A percentile compares a stretch with the other conserved stretches of the same genome.
Evolutionary conservation across 2,888 invertebrate genomes (phyloP).

Genomic region (Chrysina gloriosa): DNA sequence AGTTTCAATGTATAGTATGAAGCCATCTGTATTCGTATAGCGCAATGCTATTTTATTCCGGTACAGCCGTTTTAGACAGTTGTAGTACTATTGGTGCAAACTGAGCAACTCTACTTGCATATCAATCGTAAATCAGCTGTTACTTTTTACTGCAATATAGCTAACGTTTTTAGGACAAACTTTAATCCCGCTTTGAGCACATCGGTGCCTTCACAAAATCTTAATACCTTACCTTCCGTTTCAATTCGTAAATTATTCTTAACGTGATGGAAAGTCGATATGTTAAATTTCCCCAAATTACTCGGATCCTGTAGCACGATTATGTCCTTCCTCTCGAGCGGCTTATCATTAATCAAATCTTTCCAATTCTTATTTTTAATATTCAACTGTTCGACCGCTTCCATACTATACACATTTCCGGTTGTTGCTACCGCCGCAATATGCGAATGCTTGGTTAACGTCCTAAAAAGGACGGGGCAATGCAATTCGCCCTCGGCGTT

Average conservation of each 20-base stretch:
- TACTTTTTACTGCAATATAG: no score
- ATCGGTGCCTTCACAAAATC: no score
- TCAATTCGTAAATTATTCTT: conserved; percentile 90
- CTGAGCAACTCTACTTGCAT: no score
- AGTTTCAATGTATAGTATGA: no score
- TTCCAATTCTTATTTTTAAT: conserved; percentile 94
- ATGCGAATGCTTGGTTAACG: conserved; percentile 93
- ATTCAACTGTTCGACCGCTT: conserved; percentile 96
- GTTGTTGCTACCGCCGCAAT: conserved; percentile 90
- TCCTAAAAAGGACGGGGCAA: conserved; percentile 93
- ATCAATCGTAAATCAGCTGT: no score
- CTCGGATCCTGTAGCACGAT: conserved; percentile 93
- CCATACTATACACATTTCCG: conserved; percentile 95
- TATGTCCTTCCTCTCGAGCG: conserved; percentile 89
- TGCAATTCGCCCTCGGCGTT: conserved; percentile 87
- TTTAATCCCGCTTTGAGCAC: no score
- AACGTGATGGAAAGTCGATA: conserved; percentile 92
- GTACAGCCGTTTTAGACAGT: no score
- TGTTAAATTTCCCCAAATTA: conserved; percentile 92
- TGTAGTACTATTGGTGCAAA: no score
- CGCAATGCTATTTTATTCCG: no score
- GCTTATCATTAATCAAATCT: conserved; percentile 90
- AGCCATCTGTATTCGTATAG: no score
- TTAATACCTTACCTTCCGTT: conserved; percentile 78
- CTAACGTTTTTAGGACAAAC: not conserved